Base-by-base conservation (phyloP, 1,140 invertebrate genomes). In the Drosophila neocordata region DNA sequence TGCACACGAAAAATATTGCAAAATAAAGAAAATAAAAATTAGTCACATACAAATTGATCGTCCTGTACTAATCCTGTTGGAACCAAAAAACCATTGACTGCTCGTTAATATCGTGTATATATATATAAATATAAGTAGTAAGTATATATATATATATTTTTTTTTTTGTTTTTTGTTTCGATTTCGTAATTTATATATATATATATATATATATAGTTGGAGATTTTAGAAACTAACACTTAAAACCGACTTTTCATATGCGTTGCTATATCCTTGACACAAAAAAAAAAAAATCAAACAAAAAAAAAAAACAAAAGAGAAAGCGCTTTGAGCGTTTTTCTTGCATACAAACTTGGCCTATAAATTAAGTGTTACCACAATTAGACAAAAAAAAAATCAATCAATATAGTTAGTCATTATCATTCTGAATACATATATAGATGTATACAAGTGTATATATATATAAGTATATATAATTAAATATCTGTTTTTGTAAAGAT, bases 81-180 rank as follows among this genome's bases (percentile, higher is more conserved):
- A 85, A 85, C 81, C 81, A 85, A 85, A 85, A 85, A 85, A 85
- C 81, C 81, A 85, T 85, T 85, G 81, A 85, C 81, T 85, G 81
- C 81, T 84, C 69, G 41, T 77, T 74, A 74, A 85, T 80, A 75
- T 85, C 67, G 69, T 80, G 74, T 75, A 62, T 79, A 37, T 67
- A 62, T 76, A 75, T 76, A 69, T 59, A 75, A 74, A 78, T 81
- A 73, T 80, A 80, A 80, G 81, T 80, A 80, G 78, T 80, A 80
- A 69, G 77, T 83, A 84, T 79, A 70, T 71, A 76, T 81, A 61
- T 72, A 62, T 72, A 72, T 72, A 68, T 56, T 48, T 61, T 55
- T 52, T 62, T 75, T 71, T 59, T 53, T 37, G 27, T 38, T 57
- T 65, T 34, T 4, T 9, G 5, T 67, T 51, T 57, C 18, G 55